Evolutionary conservation across 2,113 vertebrate genomes (phyloP), one percentile per base, ranked within the genome.

Genomic region (Paramormyrops kingsleyae): DNA sequence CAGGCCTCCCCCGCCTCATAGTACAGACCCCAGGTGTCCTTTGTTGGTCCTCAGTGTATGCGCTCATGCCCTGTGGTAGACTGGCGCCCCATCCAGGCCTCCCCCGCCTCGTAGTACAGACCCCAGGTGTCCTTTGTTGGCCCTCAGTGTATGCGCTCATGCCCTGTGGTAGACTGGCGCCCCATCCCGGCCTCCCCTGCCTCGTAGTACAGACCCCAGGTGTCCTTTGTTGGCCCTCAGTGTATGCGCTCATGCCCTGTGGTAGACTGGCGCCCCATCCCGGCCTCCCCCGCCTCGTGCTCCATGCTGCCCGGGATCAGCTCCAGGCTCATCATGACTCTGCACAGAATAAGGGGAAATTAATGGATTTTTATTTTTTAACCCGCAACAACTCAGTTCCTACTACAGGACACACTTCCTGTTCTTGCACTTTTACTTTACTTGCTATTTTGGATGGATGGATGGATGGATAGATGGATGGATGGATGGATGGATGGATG

Each of bases 331-430:
- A 77, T 77, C 70, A 35, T 77, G 70, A 77, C 70, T 39, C 31
- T 42, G 70, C 70, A 77, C 31, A 77, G 70, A 77, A 77, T 31
- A 77, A 77, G 13, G 35, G 35, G 12, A 39, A 77, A 77, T 77
- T 77, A 77, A 77, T 77, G 70, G 70, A 42, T 42, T 42, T 77
- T 77, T 77, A 77, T 77, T 77, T 77, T 77, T 77, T 42, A 77
- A 77, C 66, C 66, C 5, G 13, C n/a, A 74, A 35, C 27, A 62
- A 62, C 62, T 31, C 27, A 70, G n/a, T 66, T 66, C 21, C 56
- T 9, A 8, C 56, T 59, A 31, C 70, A 77, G 35, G 35, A 70
- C 70, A 42, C 17, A 42, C 35, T 39, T 77, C 17, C 15, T 77
- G 35, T 77, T 77, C 70, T 77, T 77, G 31, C 8, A 39, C 15